Conservation (phyloP, 1,140 invertebrate species). For the Wasmannia auropunctata region DNA sequence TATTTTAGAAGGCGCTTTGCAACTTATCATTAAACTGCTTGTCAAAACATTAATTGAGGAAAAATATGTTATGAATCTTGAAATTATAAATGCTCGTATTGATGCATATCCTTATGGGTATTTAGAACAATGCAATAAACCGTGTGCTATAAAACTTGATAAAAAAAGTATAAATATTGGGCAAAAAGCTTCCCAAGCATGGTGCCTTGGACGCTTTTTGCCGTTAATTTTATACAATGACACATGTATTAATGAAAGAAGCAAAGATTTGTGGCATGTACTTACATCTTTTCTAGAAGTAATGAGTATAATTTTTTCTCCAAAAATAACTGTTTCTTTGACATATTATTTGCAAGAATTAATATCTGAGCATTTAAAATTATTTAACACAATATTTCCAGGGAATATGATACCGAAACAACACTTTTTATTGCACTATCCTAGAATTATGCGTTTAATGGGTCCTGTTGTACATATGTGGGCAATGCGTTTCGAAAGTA, state of each 20-base stretch:
- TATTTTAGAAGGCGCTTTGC: conserved; percentile 1
- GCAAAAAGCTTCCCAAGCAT: neutral
- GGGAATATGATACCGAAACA: neutral
- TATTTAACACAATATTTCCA: neutral
- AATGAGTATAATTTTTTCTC: neutral
- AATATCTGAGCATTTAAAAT: neutral
- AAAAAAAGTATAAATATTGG: neutral
- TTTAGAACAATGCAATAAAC: neutral
- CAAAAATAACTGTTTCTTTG: neutral
- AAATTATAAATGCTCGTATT: neutral
- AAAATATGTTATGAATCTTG: neutral
- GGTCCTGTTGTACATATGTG: neutral
- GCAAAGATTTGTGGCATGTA: neutral
- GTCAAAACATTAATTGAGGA: neutral
- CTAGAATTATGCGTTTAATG: neutral
- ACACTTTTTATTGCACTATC: neutral
- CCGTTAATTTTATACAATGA: neutral
- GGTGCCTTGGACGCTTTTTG: neutral
- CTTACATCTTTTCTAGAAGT: neutral
- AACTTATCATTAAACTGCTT: neutral
- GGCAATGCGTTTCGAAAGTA: neutral
- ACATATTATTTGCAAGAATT: neutral
- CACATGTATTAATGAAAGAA: neutral
- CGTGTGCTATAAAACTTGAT: neutral
- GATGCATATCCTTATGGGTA: neutral